Evolutionary conservation across 2,888 invertebrate species (phyloP), one percentile per base, ranked within the genome.

Genomic region (Acanthacorydalis orientalis): DNA sequence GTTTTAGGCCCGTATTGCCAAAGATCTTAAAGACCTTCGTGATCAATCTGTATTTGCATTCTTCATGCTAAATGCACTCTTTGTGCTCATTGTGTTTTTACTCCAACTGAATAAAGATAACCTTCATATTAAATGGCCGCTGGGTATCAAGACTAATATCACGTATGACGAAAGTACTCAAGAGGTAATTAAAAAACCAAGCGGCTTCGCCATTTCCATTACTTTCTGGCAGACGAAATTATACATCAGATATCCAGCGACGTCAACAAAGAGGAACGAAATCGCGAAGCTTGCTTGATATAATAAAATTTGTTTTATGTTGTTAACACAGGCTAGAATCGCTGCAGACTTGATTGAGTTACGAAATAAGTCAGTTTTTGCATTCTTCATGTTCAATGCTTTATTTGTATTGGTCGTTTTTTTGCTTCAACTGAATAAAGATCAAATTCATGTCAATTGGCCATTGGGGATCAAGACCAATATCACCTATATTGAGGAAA

Each of bases 321-420:
- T 46, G 40, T 46, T 31, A 39, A 76, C 75, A 69, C 78, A 90
- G 88, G 87, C 80, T 65, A 79, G 89, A 66, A 84, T 90, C 63
- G 89, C 89, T 62, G 74, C 75, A 61, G 92, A 93, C 70, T 77
- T 97, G 69, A 79, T 88, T 66, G 93, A 93, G 66, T 81, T 96
- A 64, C 78, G 96, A 64, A 96, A 96, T 80, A 92, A 93, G 70
- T 89, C 90, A 62, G 91, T 92, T 64, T 92, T 93, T 72, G 90
- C 89, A 66, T 95, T 96, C 82, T 87, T 96, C 75, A 96, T 97
- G 95, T 86, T 96, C 78, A 98, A 97, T 81, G 90, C 95, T 69
- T 82, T 97, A 66, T 97, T 96, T 82, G 91, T 96, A 68, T 83
- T 97, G 74, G 89, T 95, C 72, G 93, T 97, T 65, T 91, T 97